Percentiles rank a stretch among this genome's conserved stretches.
phyloP scores from a whole-genome alignment of 2,888 invertebrate species.

The Platycnemis pennipes region DNA sequence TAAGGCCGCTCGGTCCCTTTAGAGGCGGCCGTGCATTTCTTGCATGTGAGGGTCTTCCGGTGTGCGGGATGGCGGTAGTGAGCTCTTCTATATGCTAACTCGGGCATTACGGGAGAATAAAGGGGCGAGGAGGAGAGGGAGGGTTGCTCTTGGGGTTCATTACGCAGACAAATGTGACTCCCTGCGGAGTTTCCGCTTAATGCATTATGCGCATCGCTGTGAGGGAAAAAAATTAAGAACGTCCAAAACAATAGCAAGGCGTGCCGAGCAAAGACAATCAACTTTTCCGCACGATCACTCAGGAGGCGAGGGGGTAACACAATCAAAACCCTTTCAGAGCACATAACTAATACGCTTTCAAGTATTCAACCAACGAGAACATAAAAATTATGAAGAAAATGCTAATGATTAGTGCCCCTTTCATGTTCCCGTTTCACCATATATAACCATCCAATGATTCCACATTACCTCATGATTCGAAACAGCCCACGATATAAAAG shows the following conservation, averaged over 20 bases:
- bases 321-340: not conserved
- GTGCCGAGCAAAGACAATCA: not conserved
- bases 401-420: no score
- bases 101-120: not conserved
- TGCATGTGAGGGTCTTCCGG: not conserved
- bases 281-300: not conserved
- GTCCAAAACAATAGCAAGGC: not conserved
- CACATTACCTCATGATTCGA: no score
- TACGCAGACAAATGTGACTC: slow-evolving; percentile 22
- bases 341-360: not conserved
- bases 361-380: not conserved
- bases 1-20: not conserved
- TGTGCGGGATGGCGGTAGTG: not conserved
- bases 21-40: not conserved
- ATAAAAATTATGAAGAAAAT: not conserved
- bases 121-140: not conserved
- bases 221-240: not conserved
- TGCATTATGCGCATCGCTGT: not conserved
- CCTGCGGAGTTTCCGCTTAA: not conserved
- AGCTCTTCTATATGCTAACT: slow-evolving; percentile 63
- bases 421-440: no score
- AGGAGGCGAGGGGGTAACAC: not conserved
- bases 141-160: slow-evolving; percentile 28
- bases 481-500: no score
- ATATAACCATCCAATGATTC: no score